Evolutionary conservation across 2,797 vertebrate genomes (phyloP).

Genomic region (Scleropages formosus): DNA sequence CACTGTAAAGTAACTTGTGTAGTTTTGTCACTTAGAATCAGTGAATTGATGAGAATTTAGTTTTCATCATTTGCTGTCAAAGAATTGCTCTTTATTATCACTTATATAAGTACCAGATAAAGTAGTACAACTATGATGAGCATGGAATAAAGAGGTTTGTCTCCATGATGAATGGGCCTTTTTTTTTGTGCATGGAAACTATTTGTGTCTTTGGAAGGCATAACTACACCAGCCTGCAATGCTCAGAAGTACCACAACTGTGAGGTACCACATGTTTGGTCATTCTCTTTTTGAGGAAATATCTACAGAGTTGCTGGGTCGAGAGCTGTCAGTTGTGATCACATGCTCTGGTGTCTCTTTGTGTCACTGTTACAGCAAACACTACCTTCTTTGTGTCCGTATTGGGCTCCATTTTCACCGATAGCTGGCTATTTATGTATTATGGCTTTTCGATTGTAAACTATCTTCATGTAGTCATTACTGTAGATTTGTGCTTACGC

Average conservation of each 20-base stretch:
- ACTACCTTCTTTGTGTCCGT: not conserved
- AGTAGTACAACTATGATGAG: not conserved
- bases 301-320: not conserved
- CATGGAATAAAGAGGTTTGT: not conserved
- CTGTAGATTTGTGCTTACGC: not conserved
- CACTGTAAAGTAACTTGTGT: too few species aligned
- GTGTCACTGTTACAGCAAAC: not conserved
- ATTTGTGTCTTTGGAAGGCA: too few species aligned
- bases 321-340: not conserved
- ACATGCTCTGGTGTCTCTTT: not conserved
- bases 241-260: not conserved
- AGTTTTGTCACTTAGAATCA: too few species aligned
- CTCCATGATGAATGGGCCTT: not conserved
- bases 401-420: not conserved
- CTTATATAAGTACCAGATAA: not conserved
- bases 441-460: too few species aligned
- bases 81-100: not conserved
- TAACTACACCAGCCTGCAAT: not conserved
- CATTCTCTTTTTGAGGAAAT: too few species aligned
- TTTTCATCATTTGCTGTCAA: not conserved
- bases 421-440: too few species aligned
- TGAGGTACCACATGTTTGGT: too few species aligned
- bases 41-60: too few species aligned
- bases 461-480: too few species aligned
- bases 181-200: not conserved